A percentile compares a stretch with the other conserved stretches of the same genome.
phyloP scores from a whole-genome alignment of 2,113 vertebrate genomes.

The Pseudolaguvia tuberculata region DNA sequence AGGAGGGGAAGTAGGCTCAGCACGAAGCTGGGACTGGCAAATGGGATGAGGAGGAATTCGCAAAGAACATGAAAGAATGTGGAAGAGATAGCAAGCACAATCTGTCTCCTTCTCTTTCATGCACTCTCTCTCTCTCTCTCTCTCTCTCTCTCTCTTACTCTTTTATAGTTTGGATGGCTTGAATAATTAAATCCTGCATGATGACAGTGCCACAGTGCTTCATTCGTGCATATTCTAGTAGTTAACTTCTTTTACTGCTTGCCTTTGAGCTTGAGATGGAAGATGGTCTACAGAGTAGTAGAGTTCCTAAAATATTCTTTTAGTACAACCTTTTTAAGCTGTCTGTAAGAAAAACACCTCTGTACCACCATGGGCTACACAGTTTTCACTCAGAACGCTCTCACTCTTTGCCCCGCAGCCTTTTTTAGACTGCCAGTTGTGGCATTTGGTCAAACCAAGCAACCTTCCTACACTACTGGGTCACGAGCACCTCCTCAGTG shows the following conservation, averaged over 20 bases:
- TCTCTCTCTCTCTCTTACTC: conserved; percentile 19
- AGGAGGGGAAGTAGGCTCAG: conserved; percentile 21
- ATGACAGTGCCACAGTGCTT: conserved; percentile 49
- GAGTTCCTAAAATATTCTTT: conserved; percentile 52
- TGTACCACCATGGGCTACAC: not conserved
- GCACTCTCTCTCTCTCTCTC: conserved; percentile 33
- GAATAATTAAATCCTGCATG: conserved; percentile 56
- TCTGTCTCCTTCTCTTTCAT: conserved; percentile 22
- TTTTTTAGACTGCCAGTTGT: not conserved
- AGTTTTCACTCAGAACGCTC: not conserved
- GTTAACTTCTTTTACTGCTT: conserved; percentile 54
- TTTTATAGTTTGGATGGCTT: conserved; percentile 26
- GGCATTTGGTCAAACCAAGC: conserved; percentile 8
- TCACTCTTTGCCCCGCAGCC: not conserved
- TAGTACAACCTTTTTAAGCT: conserved; percentile 5
- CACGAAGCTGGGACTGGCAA: not conserved
- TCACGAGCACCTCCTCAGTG: not conserved
- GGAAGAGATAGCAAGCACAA: conserved; percentile 14
- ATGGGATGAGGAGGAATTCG: conserved; percentile 9
- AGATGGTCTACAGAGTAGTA: conserved; percentile 55
- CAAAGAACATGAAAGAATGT: conserved; percentile 20
- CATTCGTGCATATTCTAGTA: conserved; percentile 57
- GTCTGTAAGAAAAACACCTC: conserved; percentile 6
- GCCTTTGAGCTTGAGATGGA: conserved; percentile 52
- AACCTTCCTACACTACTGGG: conserved; percentile 1